Conservation (phyloP, 2,113 vertebrate species). For the Micronycteris hirsuta region DNA sequence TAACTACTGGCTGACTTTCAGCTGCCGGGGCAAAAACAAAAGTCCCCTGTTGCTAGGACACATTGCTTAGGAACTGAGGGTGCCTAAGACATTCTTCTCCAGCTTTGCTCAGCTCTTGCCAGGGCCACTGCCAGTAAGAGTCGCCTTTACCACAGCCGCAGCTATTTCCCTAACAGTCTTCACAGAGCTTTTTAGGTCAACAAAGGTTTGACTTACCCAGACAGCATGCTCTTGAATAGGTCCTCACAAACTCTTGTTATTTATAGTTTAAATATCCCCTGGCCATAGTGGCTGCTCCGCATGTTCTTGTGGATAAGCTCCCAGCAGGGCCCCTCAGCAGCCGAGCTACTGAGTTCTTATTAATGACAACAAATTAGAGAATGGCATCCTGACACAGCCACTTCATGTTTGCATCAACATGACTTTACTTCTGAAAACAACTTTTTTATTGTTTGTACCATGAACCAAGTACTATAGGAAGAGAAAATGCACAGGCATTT, state of each 20-base stretch:
- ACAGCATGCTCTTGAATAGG: neutral
- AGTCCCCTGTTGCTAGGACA: neutral
- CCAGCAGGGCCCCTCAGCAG: neutral
- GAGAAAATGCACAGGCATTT: neutral
- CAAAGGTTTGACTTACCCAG: neutral
- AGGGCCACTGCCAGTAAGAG: neutral
- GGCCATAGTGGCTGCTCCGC: neutral
- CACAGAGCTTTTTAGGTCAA: neutral
- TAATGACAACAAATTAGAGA: neutral
- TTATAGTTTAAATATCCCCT: neutral
- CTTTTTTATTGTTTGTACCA: neutral
- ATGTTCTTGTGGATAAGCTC: neutral
- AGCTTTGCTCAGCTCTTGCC: neutral
- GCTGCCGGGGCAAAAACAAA: neutral
- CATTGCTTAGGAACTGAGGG: neutral
- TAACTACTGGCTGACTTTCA: neutral
- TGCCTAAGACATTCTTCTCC: neutral
- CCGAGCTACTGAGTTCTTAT: neutral
- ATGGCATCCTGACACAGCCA: neutral
- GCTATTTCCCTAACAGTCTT: neutral
- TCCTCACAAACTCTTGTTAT: neutral
- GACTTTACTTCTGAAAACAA: neutral
- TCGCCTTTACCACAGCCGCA: neutral
- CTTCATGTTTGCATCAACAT: neutral
- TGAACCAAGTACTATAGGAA: neutral